Evolutionary conservation across 2,113 vertebrate genomes (phyloP).

Genomic region (Xyrauchen texanus): DNA sequence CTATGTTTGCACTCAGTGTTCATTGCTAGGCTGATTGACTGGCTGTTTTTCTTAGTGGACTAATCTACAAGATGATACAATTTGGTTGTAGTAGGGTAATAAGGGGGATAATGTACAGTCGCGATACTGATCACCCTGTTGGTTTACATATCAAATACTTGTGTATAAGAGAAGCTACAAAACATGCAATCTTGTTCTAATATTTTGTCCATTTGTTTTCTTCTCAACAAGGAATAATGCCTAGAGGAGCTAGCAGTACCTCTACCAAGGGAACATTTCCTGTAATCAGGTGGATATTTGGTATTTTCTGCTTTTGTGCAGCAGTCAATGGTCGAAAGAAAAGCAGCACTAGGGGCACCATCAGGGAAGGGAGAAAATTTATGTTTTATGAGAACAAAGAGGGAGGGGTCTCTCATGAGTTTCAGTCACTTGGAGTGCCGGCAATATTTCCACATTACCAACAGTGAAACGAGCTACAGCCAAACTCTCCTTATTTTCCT

Average conservation of each 20-base stretch:
- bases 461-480: slow-evolving; percentile 43
- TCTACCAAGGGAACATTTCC: not conserved
- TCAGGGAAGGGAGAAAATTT: not conserved
- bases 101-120: too few relatives aligned
- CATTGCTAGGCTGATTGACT: too few relatives aligned
- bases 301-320: not conserved
- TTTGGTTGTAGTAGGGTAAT: too few relatives aligned
- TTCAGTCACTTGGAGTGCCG: slow-evolving; percentile 28
- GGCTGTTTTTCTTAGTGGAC: too few relatives aligned
- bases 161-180: too few relatives aligned
- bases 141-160: too few relatives aligned
- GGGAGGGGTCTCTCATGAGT: slow-evolving; percentile 29
- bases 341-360: slow-evolving; percentile 42
- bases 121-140: too few relatives aligned
- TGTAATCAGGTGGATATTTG: slow-evolving; percentile 23
- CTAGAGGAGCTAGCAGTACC: not conserved
- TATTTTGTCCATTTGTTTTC: not conserved
- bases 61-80: too few relatives aligned
- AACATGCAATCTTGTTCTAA: too few relatives aligned
- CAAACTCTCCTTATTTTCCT: not conserved
- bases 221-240: not conserved
- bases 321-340: not conserved
- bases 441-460: slow-evolving; percentile 32
- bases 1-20: too few relatives aligned
- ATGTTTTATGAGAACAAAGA: slow-evolving; percentile 38